A percentile compares a stretch with the other conserved stretches of the same genome.
phyloP scores from a whole-genome alignment of 1,140 invertebrate genomes.

The Armadillidium nasatum region DNA sequence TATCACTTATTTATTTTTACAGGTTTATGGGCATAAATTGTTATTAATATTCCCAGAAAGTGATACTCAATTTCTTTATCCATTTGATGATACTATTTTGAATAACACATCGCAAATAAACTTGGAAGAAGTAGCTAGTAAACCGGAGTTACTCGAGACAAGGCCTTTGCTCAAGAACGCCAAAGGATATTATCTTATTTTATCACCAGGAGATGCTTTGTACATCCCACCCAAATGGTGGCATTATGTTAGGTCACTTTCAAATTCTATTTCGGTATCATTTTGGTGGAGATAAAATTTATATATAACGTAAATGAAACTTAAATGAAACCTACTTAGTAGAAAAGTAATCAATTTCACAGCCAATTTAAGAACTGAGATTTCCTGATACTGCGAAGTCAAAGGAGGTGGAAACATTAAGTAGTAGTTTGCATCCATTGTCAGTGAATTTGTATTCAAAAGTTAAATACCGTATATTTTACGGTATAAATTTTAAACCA shows the following conservation, averaged over 20 bases:
- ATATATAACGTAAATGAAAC: too few species aligned
- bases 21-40: slow-evolving; percentile 76
- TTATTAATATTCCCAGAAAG: slow-evolving; percentile 72
- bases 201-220: slow-evolving; percentile 56
- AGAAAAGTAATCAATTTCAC: too few species aligned
- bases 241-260: slow-evolving; percentile 60
- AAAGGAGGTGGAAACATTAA: too few species aligned
- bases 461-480: too few species aligned
- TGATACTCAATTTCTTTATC: slow-evolving; percentile 69
- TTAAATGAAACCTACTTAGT: too few species aligned
- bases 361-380: too few species aligned
- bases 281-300: slow-evolving; percentile 56
- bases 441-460: too few species aligned
- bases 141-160: slow-evolving; percentile 55
- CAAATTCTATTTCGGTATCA: slow-evolving; percentile 59
- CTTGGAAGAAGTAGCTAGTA: slow-evolving; percentile 55
- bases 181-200: slow-evolving; percentile 50
- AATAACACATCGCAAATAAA: slow-evolving; percentile 65
- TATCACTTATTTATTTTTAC: background rate
- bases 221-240: slow-evolving; percentile 60
- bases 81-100: slow-evolving; percentile 70
- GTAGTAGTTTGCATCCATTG: too few species aligned
- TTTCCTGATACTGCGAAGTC: too few species aligned
- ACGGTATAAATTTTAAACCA: too few species aligned
- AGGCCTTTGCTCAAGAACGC: slow-evolving; percentile 33